Evolutionary conservation across 2,113 vertebrate species (phyloP).

Genomic region (Machaerirhynchus nigripectus): DNA sequence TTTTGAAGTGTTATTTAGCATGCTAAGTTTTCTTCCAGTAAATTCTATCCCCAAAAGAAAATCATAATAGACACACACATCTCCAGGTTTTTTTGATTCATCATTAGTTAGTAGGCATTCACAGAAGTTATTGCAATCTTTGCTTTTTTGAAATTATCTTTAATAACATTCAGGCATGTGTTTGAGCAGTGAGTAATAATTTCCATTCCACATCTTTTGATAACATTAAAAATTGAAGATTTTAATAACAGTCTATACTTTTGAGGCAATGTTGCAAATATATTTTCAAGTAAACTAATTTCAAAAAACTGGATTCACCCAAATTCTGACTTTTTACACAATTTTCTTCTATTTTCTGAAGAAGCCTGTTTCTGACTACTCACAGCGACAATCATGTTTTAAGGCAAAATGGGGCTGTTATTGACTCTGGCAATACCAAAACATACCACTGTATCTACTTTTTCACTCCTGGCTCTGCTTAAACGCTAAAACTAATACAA

Average conservation of each 20-base stretch:
- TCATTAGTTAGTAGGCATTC: neutral
- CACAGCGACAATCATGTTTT: neutral
- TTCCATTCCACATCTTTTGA: neutral
- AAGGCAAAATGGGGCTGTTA: neutral
- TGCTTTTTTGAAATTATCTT: neutral
- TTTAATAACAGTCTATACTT: neutral
- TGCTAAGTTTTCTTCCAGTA: neutral
- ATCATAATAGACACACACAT: neutral
- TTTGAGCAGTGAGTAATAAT: neutral
- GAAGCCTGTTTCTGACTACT: neutral
- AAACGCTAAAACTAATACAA: neutral
- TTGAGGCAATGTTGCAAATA: neutral
- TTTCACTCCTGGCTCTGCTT: neutral
- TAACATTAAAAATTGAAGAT: neutral
- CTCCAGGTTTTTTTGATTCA: neutral
- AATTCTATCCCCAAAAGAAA: neutral
- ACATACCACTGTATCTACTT: neutral
- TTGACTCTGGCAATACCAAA: neutral
- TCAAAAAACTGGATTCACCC: neutral
- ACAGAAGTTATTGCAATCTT: neutral
- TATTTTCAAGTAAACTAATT: neutral
- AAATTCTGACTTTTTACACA: neutral
- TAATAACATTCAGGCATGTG: neutral
- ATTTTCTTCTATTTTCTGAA: neutral
- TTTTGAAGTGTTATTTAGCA: neutral